phyloP scores from a whole-genome alignment of 2,113 vertebrate genomes.

The Columbina picui region DNA sequence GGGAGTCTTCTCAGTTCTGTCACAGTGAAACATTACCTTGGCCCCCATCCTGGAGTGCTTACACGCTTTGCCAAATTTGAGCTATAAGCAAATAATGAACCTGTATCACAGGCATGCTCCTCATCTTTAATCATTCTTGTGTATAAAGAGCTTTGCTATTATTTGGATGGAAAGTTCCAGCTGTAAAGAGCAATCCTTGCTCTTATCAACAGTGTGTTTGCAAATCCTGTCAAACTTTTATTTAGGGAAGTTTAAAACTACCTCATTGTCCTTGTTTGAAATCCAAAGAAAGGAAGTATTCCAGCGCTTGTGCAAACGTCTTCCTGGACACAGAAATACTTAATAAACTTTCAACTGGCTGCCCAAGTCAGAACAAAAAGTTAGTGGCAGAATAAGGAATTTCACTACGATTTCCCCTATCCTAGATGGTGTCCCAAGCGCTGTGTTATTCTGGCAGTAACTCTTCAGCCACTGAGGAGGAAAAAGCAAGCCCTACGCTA shows the following conservation, averaged over 20 bases:
- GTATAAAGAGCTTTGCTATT: neutral
- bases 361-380: neutral
- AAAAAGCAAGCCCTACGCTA: neutral
- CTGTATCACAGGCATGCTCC: neutral
- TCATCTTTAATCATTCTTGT: neutral
- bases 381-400: neutral
- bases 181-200: neutral
- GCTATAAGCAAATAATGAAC: neutral
- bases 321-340: neutral
- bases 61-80: conserved; percentile 4
- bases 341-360: neutral
- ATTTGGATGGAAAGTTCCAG: conserved; percentile 25
- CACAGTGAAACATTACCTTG: neutral
- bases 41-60: neutral
- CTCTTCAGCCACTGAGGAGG: neutral
- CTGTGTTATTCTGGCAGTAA: neutral
- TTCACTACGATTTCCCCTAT: neutral
- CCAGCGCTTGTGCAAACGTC: neutral
- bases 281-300: neutral
- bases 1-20: neutral
- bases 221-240: conserved; percentile 1
- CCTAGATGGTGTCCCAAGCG: neutral
- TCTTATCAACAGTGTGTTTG: neutral
- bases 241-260: neutral
- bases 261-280: neutral